Evolutionary conservation across 1,140 invertebrate genomes (phyloP).

Genomic region (Drosophila pallidifrons): DNA sequence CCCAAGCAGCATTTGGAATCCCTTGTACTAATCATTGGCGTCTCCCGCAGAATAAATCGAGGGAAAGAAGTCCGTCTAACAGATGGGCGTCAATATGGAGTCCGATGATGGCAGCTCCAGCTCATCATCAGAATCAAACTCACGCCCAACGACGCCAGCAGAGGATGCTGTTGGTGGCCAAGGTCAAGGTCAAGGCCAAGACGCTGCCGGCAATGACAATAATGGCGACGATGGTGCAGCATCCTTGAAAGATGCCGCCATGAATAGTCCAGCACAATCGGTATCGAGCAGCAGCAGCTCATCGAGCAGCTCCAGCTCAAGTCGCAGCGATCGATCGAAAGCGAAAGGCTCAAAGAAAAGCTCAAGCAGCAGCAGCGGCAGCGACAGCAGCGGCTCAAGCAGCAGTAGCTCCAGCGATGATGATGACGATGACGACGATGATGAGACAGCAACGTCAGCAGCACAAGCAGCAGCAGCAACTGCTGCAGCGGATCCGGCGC

Average conservation of each 20-base stretch:
- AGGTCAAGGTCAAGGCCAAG: too few species aligned
- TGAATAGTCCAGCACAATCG: conserved; percentile 30
- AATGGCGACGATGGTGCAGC: neutral
- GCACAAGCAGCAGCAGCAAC: neutral
- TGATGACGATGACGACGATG: conserved; percentile 46
- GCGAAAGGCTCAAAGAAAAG: conserved; percentile 60
- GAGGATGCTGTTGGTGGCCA: conserved; percentile 23
- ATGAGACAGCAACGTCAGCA: conserved; percentile 10
- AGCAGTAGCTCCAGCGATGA: conserved; percentile 63
- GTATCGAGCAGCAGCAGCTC: conserved; percentile 61
- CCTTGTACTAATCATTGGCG: conserved; percentile 30
- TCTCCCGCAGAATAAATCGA: conserved; percentile 60
- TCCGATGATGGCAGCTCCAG: conserved; percentile 73
- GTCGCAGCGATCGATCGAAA: conserved; percentile 53
- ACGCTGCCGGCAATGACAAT: neutral
- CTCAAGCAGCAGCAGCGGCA: conserved; percentile 65
- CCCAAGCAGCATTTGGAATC: neutral
- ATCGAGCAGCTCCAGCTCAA: conserved; percentile 74
- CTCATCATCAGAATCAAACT: conserved; percentile 67
- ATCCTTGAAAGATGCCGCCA: neutral
- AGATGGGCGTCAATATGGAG: conserved; percentile 72
- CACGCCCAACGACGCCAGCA: conserved; percentile 39
- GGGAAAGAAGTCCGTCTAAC: conserved; percentile 15
- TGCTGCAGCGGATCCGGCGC: neutral
- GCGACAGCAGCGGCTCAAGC: conserved; percentile 57